These are phyloP conservation scores for Pseudeuparius sepicola DNA, from an alignment of 2,888 invertebrate genomes.

Conservation along the genomic window DNA sequence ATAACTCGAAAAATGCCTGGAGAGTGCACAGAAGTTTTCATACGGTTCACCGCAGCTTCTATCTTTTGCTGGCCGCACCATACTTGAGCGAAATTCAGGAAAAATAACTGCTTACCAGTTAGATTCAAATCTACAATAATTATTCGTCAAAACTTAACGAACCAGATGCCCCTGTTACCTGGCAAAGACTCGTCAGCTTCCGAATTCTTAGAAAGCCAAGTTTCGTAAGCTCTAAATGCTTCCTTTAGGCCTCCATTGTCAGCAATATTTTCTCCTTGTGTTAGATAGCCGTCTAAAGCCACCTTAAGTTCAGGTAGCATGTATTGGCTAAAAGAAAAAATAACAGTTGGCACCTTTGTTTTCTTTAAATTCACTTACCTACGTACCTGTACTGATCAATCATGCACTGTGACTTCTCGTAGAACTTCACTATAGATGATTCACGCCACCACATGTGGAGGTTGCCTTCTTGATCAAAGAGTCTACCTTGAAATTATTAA, in stretches of 20 bases:
- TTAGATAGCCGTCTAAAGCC: slow-evolving; percentile 66
- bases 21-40: slow-evolving; percentile 76
- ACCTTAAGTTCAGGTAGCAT: slow-evolving; percentile 70
- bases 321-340: slow-evolving; percentile 48
- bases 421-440: slow-evolving; percentile 61
- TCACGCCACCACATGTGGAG: slow-evolving; percentile 79
- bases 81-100: slow-evolving; percentile 79
- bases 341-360: too few species aligned
- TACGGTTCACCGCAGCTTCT: slow-evolving; percentile 67
- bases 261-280: slow-evolving; percentile 88
- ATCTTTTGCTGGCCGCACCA: slow-evolving; percentile 78
- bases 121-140: slow-evolving; percentile 44
- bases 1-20: slow-evolving; percentile 57
- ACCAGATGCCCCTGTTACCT: too few species aligned
- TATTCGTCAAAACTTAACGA: too few species aligned
- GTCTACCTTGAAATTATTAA: slow-evolving; percentile 50
- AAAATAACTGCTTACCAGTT: slow-evolving; percentile 76
- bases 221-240: slow-evolving; percentile 68
- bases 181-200: slow-evolving; percentile 54
- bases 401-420: slow-evolving; percentile 66
- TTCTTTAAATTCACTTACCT: too few species aligned
- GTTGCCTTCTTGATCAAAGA: slow-evolving; percentile 92
- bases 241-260: slow-evolving; percentile 95
- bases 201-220: slow-evolving; percentile 59
- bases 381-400: slow-evolving; percentile 70